These are phyloP conservation scores for Eurosta solidaginis DNA, from an alignment of 1,140 invertebrate genomes.

Conservation along the genomic window DNA sequence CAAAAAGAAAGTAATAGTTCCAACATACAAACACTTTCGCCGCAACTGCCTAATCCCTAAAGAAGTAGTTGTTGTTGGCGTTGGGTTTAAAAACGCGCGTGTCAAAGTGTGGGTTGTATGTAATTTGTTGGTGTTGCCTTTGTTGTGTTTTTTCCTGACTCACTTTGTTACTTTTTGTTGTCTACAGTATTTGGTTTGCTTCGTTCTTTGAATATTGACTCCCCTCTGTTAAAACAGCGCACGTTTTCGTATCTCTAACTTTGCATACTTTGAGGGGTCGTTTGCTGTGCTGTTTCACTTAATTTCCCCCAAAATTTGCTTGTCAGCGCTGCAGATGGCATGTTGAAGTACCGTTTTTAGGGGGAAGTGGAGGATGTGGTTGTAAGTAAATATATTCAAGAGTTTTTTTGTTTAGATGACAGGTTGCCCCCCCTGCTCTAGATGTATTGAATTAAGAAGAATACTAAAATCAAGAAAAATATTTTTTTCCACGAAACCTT, in stretches of 20 bases:
- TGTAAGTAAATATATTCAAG: too few relatives aligned
- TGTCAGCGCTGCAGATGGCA: not conserved
- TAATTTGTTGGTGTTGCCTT: not conserved
- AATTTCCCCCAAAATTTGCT: not conserved
- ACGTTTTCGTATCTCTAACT: constrained; percentile 1
- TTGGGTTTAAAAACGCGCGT: not conserved
- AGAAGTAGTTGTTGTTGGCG: not conserved
- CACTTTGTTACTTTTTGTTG: not conserved
- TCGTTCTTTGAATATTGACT: not conserved
- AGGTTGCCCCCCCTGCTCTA: too few relatives aligned
- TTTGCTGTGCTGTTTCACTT: not conserved
- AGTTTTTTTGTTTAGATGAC: too few relatives aligned
- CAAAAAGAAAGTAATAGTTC: not conserved
- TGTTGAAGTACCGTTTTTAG: too few relatives aligned
- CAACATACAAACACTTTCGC: not conserved
- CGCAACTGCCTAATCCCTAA: not conserved
- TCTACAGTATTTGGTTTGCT: not conserved
- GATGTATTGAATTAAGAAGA: too few relatives aligned
- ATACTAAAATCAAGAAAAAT: not conserved
- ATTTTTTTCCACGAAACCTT: too few relatives aligned
- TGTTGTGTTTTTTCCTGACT: not conserved
- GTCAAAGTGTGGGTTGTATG: not conserved
- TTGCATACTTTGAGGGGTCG: not conserved
- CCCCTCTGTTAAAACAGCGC: not conserved
- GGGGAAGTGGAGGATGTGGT: too few relatives aligned